A percentile compares a stretch with the other conserved stretches of the same genome.
Conservation (phyloP, 2,888 invertebrate species). For the Catocala fraxini region DNA sequence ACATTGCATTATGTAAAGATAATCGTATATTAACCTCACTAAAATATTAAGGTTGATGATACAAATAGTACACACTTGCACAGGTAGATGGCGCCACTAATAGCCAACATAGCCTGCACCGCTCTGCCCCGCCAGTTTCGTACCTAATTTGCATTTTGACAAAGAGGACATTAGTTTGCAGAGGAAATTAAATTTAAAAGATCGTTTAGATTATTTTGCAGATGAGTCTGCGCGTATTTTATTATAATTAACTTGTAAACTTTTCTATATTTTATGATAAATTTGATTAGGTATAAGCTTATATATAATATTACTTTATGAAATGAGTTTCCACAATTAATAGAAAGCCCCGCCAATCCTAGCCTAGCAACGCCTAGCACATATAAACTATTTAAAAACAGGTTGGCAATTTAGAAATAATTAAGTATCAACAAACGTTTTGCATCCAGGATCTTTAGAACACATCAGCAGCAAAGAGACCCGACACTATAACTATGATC, state of each 20-base stretch:
- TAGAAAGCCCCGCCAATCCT: too few relatives aligned
- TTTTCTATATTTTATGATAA: too few relatives aligned
- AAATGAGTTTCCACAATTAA: too few relatives aligned
- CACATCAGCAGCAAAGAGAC: too few relatives aligned
- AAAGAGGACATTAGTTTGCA: slow-evolving; percentile 48
- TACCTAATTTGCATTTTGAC: slow-evolving; percentile 61
- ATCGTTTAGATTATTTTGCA: slow-evolving; percentile 6
- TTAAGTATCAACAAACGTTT: too few relatives aligned
- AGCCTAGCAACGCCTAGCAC: too few relatives aligned
- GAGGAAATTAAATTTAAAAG: slow-evolving; percentile 9
- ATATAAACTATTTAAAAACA: too few relatives aligned
- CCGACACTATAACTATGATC: too few relatives aligned
- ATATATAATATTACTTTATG: too few relatives aligned
- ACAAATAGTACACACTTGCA: slow-evolving; percentile 15
- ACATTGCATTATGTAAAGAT: neutral
- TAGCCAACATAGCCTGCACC: slow-evolving; percentile 37
- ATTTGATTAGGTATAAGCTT: too few relatives aligned
- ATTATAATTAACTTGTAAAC: neutral
- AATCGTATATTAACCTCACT: neutral
- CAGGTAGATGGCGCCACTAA: slow-evolving; percentile 25
- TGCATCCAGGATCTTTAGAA: too few relatives aligned
- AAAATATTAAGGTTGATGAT: neutral
- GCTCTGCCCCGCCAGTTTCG: slow-evolving; percentile 34
- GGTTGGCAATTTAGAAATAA: too few relatives aligned
- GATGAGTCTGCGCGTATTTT: neutral